phyloP scores from a whole-genome alignment of 2,113 vertebrate genomes.

The Cynocephalus volans region DNA sequence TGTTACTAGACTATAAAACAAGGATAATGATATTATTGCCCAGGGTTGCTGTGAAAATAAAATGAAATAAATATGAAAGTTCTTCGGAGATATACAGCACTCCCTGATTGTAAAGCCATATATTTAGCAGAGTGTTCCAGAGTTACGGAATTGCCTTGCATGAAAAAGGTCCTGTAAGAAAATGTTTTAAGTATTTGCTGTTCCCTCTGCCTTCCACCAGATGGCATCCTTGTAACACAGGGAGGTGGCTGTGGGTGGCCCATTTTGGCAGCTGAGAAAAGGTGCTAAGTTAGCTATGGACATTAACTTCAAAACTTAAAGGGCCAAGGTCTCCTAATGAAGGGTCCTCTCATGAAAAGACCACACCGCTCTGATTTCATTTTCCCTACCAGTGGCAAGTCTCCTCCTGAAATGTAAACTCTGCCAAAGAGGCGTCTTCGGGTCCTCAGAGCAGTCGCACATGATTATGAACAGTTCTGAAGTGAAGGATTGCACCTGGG shows the following conservation, averaged over 20 bases:
- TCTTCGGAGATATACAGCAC: fast-evolving
- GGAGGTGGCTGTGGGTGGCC: fast-evolving
- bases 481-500: neutral
- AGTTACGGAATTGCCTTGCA: fast-evolving
- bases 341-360: neutral
- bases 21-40: fast-evolving
- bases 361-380: no score
- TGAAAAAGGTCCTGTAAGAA: neutral
- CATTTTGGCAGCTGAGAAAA: fast-evolving
- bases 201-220: neutral
- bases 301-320: neutral
- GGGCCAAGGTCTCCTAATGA: neutral
- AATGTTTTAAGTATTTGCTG: neutral
- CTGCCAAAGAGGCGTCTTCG: fast-evolving
- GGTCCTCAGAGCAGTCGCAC: neutral
- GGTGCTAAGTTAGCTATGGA: neutral
- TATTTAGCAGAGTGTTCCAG: fast-evolving
- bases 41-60: neutral
- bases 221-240: conserved; percentile 65
- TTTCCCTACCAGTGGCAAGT: neutral
- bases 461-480: fast-evolving
- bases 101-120: fast-evolving
- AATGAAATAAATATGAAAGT: neutral
- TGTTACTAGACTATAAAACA: neutral
- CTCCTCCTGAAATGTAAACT: neutral